Evolutionary conservation across 2,888 invertebrate genomes (phyloP), one percentile per base, ranked within the genome.

Genomic region (Caenorhabditis uteleia): DNA sequence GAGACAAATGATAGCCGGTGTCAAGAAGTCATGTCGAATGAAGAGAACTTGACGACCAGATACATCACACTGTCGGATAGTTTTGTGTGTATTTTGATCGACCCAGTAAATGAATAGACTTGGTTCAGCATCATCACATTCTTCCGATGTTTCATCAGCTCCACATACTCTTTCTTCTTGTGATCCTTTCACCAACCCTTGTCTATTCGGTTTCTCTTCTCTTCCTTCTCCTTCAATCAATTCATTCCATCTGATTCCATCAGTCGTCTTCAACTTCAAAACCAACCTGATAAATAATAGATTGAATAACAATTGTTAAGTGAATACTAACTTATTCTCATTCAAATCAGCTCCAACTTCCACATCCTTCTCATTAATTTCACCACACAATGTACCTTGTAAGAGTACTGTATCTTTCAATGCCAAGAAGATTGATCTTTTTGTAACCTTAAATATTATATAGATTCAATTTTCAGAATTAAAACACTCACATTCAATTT

Each of bases 41-140:
- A 75, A 74, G 3, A 77, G 50, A 20, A 75, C 29, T 48, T 77
- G 73, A 12, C 54, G 49, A 3, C 66, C 61, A 23, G 69, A 67
- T 1, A 62, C 55, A 21, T 73, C 69, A 36, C 56, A 62, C 66
- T 62, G 60, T 29, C 26, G 33, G 5, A 38, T 14, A 34, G 43
- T 16, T 12, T 27, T 38, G 8, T 26, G 26, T 3, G 18, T 31
- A 8, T 44, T 18, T 7, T 1, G 2, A 25, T 64, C 46, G 14
- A 58, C 8, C 58, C 54, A 58, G 14, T 29, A 55, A 25, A 65
- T 34, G 7, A 8, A 29, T 10, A 53, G 12, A 1, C 43, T n/a
- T 3, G 8, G 14, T n/a, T 64, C 64, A 12, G 47, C 31, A 16
- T 58, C 58, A 33, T 65, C 65, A 20, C 58, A 65, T 25, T 65